These are phyloP conservation scores for Empidonax alnorum DNA, from an alignment of 2,113 vertebrate genomes.

Conservation along the genomic window DNA sequence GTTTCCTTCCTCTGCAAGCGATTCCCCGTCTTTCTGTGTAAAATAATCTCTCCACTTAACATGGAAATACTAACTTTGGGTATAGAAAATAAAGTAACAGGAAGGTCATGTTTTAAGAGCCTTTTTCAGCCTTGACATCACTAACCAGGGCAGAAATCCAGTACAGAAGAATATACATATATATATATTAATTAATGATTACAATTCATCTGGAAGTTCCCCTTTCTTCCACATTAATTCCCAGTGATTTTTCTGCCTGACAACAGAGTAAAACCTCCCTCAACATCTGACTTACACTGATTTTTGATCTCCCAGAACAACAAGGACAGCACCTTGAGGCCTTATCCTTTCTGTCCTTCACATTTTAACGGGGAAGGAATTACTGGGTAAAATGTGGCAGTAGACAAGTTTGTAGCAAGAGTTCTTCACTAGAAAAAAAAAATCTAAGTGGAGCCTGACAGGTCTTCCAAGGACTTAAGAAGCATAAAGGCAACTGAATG, in stretches of 20 bases:
- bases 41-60: background rate
- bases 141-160: background rate
- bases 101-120: background rate
- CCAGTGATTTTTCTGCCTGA: background rate
- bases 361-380: background rate
- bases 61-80: background rate
- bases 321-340: background rate
- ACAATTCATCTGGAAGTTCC: background rate
- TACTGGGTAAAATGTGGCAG: background rate
- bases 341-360: background rate
- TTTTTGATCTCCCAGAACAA: background rate
- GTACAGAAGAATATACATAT: background rate
- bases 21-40: background rate
- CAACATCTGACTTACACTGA: background rate
- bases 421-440: background rate
- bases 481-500: background rate
- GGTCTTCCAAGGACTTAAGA: background rate
- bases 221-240: background rate
- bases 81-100: background rate
- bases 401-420: background rate
- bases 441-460: background rate
- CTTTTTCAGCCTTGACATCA: background rate
- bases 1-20: background rate
- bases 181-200: background rate
- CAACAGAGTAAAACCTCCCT: background rate